These are phyloP conservation scores for Herpailurus yagouaroundi DNA, from an alignment of 2,113 vertebrate species.

Conservation along the genomic window DNA sequence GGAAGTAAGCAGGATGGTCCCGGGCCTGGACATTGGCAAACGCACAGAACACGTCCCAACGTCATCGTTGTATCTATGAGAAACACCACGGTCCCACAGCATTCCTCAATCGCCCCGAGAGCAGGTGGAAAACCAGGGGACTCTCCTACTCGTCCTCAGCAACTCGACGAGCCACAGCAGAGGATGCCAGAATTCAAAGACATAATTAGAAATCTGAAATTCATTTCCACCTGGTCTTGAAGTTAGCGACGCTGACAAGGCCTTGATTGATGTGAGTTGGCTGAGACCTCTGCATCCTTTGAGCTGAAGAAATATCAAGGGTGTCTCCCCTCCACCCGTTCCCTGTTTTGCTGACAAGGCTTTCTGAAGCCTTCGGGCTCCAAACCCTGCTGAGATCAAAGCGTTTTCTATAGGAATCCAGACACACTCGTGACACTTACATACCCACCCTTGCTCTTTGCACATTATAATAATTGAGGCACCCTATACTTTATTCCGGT, in stretches of 20 bases:
- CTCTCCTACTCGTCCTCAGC: background rate
- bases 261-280: background rate
- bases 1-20: background rate
- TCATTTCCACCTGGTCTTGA: background rate
- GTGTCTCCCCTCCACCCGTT: too few species aligned
- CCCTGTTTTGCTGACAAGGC: background rate
- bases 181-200: background rate
- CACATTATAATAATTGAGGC: background rate
- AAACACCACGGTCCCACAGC: fast-evolving
- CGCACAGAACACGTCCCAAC: background rate
- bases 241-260: background rate
- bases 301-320: background rate
- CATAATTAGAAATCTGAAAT: background rate
- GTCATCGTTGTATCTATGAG: background rate
- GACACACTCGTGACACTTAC: background rate
- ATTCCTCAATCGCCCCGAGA: background rate
- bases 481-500: background rate
- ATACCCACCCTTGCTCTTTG: background rate
- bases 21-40: background rate
- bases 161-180: background rate
- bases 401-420: background rate
- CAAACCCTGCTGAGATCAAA: constrained; percentile 12
- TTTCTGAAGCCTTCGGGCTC: background rate
- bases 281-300: background rate
- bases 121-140: background rate